A percentile compares a stretch with the other conserved stretches of the same genome.
These are phyloP conservation scores for Caenorhabditis imperialis DNA, from an alignment of 2,888 invertebrate genomes.

Conservation along the genomic window DNA sequence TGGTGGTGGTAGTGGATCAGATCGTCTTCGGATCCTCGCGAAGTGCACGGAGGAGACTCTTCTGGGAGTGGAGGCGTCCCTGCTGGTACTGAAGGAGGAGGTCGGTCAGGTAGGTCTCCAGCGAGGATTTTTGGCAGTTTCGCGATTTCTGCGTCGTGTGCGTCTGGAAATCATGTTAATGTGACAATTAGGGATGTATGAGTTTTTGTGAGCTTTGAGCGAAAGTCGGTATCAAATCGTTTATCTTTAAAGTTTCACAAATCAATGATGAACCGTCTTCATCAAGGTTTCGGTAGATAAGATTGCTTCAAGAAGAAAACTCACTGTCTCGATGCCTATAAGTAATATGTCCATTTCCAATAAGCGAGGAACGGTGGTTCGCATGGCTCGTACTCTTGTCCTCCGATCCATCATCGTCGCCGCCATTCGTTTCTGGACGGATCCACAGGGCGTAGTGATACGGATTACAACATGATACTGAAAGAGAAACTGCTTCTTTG, in stretches of 20 bases:
- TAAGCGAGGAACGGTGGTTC: conserved; percentile 41
- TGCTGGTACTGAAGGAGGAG: conserved; percentile 58
- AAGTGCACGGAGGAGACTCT: conserved; percentile 63
- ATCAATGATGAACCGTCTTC: too few relatives aligned
- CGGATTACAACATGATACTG: conserved; percentile 76
- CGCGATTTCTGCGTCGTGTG: conserved; percentile 43
- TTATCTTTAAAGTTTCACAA: too few relatives aligned
- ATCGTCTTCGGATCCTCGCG: conserved; percentile 49
- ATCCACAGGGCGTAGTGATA: conserved; percentile 77
- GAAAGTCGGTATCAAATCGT: too few relatives aligned
- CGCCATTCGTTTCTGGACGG: conserved; percentile 67
- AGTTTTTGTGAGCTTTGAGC: too few relatives aligned
- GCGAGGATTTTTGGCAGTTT: conserved; percentile 49
- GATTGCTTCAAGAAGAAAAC: too few relatives aligned
- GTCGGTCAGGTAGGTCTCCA: conserved; percentile 53
- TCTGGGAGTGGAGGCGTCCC: conserved; percentile 60
- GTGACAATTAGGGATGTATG: too few relatives aligned
- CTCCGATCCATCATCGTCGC: conserved; percentile 57
- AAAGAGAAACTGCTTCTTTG: too few relatives aligned
- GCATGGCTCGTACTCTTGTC: conserved; percentile 42
- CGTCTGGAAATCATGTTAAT: conserved; percentile 30
- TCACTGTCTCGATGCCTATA: conserved; percentile 53
- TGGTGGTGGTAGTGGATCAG: conserved; percentile 54
- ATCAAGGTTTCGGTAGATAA: too few relatives aligned
- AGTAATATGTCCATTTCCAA: conserved; percentile 58